Evolutionary conservation across 2,888 invertebrate species (phyloP).

Genomic region (Tortricodes alternella): DNA sequence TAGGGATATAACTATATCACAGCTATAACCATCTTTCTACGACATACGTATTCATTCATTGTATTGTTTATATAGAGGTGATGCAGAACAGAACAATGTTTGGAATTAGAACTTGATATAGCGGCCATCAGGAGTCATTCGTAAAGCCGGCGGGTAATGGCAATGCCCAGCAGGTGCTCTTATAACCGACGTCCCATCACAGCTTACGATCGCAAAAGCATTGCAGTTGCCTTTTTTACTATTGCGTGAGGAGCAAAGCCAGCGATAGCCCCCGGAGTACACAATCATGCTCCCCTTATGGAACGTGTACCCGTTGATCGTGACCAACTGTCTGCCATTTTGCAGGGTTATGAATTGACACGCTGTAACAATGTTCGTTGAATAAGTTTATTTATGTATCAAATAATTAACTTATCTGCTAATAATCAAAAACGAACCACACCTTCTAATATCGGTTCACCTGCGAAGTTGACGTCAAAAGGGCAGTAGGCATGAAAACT

Average conservation of each 20-base stretch:
- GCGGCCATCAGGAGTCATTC: neutral
- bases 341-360: constrained; percentile 17
- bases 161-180: neutral
- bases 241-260: constrained; percentile 20
- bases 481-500: too few relatives aligned
- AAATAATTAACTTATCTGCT: too few relatives aligned
- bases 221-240: constrained; percentile 18
- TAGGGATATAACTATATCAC: too few relatives aligned
- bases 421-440: too few relatives aligned
- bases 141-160: constrained; percentile 3
- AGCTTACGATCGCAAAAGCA: constrained; percentile 23
- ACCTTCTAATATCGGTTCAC: too few relatives aligned
- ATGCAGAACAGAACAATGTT: too few relatives aligned
- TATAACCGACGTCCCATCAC: constrained; percentile 11
- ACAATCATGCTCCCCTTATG: constrained; percentile 6
- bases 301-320: constrained; percentile 24
- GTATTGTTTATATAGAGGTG: too few relatives aligned
- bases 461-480: too few relatives aligned
- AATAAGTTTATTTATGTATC: too few relatives aligned
- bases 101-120: too few relatives aligned
- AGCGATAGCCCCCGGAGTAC: constrained; percentile 20
- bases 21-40: too few relatives aligned
- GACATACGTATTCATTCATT: too few relatives aligned
- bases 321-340: constrained; percentile 8
- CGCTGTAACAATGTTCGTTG: constrained; percentile 11